Evolutionary conservation across 2,113 vertebrate species (phyloP).

Genomic region (Sceloporus undulatus): DNA sequence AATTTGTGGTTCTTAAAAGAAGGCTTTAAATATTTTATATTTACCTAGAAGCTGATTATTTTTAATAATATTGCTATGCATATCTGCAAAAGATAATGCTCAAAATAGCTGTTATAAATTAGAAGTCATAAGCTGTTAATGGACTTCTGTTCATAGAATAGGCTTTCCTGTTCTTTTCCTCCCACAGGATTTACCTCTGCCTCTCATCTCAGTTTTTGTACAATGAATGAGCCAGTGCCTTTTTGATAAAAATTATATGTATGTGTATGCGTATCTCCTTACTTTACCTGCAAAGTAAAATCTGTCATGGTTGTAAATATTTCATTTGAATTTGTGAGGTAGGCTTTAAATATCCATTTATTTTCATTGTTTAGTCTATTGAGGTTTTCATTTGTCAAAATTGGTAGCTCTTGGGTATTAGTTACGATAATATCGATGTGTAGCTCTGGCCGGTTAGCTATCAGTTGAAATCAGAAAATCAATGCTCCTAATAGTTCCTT

Average conservation of each 20-base stretch:
- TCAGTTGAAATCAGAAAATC: slow-evolving; percentile 98
- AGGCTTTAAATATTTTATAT: neutral
- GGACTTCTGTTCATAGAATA: neutral
- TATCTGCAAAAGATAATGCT: neutral
- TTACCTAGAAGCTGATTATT: neutral
- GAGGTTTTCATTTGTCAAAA: slow-evolving; percentile 88
- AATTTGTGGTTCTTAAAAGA: neutral
- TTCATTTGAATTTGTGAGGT: slow-evolving; percentile 69
- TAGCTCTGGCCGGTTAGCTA: slow-evolving; percentile 90
- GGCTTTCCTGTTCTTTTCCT: neutral
- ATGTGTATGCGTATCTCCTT: neutral
- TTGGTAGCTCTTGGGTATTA: slow-evolving; percentile 86
- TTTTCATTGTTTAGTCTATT: slow-evolving; percentile 75
- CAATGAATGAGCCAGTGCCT: neutral
- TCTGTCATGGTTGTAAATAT: slow-evolving; percentile 40
- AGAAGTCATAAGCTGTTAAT: neutral
- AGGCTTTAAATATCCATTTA: slow-evolving; percentile 76
- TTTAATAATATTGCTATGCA: neutral
- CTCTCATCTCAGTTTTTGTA: neutral
- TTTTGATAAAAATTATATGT: neutral
- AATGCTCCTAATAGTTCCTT: slow-evolving; percentile 95
- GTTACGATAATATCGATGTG: slow-evolving; percentile 94
- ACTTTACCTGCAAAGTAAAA: slow-evolving; percentile 10
- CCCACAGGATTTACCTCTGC: neutral
- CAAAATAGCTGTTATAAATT: neutral